These are phyloP conservation scores for Mustelus asterias DNA, from an alignment of 2,113 vertebrate genomes.

Conservation along the genomic window DNA sequence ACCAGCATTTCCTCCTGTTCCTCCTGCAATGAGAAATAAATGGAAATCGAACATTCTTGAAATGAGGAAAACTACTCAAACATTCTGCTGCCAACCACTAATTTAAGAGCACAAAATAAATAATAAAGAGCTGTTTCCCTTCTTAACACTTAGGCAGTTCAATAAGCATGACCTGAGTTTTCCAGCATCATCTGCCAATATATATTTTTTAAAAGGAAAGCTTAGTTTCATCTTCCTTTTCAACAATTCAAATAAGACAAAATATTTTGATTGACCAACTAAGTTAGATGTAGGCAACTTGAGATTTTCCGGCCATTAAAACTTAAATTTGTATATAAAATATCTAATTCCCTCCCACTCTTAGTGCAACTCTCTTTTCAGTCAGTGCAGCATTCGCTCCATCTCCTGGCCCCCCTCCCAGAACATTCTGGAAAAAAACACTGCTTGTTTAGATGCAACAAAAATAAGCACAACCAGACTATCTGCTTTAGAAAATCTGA, in stretches of 20 bases:
- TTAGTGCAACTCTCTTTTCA: neutral
- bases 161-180: neutral
- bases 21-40: neutral
- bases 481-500: neutral
- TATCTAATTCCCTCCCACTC: neutral
- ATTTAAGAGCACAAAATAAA: neutral
- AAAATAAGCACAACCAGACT: neutral
- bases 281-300: neutral
- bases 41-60: neutral
- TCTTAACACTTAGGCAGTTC: neutral
- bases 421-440: neutral
- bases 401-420: neutral
- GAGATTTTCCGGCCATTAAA: neutral
- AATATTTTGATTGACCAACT: neutral
- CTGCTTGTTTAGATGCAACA: neutral
- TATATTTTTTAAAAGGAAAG: neutral
- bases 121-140: neutral
- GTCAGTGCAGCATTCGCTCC: neutral
- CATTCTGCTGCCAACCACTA: neutral
- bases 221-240: neutral
- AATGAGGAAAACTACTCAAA: neutral
- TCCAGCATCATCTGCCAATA: too few relatives aligned
- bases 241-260: neutral
- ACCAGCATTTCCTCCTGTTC: neutral
- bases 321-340: neutral